phyloP scores from a whole-genome alignment of 2,797 vertebrate genomes.

The Bryconaethiops microstoma region DNA sequence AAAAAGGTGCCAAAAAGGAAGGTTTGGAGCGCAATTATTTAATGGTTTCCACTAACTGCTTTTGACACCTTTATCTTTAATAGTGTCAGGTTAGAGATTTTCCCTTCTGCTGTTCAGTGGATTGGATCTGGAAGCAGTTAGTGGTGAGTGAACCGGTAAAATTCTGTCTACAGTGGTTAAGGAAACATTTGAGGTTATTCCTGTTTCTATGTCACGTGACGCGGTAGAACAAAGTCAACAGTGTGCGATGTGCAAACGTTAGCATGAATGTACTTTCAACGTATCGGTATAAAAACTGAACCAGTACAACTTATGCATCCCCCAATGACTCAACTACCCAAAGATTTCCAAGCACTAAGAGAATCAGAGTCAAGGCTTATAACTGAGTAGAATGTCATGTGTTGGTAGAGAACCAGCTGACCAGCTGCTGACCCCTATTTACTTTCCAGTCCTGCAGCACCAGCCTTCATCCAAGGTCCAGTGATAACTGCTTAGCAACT shows the following conservation, averaged over 20 bases:
- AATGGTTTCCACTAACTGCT: too few species aligned
- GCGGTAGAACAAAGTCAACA: background rate
- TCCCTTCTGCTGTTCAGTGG: background rate
- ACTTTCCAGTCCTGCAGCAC: conserved; percentile 76
- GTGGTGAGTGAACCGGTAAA: background rate
- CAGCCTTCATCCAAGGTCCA: conserved; percentile 64
- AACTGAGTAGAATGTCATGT: conserved; percentile 62
- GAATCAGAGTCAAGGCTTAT: background rate
- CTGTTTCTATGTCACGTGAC: background rate
- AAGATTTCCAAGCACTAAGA: background rate
- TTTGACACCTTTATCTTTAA: background rate
- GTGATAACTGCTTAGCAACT: conserved; percentile 67
- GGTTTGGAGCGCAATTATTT: too few species aligned
- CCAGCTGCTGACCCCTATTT: conserved; percentile 83
- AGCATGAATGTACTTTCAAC: too few species aligned
- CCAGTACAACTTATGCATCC: background rate
- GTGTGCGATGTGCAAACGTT: background rate
- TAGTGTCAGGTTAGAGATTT: background rate
- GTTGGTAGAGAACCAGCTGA: conserved; percentile 71
- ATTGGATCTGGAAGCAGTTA: background rate
- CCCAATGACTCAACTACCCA: background rate
- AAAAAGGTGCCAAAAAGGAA: too few species aligned
- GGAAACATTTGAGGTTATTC: background rate
- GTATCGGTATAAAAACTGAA: background rate
- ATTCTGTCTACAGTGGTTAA: background rate